phyloP scores from a whole-genome alignment of 2,888 invertebrate species.

The Thera britannica region DNA sequence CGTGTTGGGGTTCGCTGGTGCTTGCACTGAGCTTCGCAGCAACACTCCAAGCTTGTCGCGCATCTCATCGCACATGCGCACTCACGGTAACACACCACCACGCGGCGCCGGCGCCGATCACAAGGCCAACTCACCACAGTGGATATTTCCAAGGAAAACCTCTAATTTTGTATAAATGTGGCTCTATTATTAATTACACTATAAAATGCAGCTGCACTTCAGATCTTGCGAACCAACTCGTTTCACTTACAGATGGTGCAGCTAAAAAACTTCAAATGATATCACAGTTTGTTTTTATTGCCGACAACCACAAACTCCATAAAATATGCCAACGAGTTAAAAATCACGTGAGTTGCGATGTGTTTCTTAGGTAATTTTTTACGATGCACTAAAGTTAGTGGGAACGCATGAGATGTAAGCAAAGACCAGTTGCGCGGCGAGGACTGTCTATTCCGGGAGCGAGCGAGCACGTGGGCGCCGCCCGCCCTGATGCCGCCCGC shows the following conservation, averaged over 20 bases:
- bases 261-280: conserved; percentile 12
- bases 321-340: conserved; percentile 20
- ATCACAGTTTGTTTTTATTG: conserved; percentile 23
- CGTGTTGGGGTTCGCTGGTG: conserved; percentile 58
- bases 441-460: conserved; percentile 80
- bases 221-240: neutral
- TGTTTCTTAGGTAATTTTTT: conserved; percentile 33
- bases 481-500: conserved; percentile 62
- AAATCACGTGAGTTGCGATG: conserved; percentile 35
- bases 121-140: conserved; percentile 23
- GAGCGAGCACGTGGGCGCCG: conserved; percentile 77
- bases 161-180: neutral
- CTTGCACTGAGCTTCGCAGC: conserved; percentile 68
- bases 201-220: neutral
- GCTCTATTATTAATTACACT: neutral
- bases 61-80: conserved; percentile 79
- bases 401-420: conserved; percentile 56
- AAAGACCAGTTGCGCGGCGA: conserved; percentile 64
- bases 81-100: conserved; percentile 42
- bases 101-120: conserved; percentile 38
- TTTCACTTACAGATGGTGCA: conserved; percentile 13
- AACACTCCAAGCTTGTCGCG: conserved; percentile 76
- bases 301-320: neutral
- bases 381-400: conserved; percentile 43
- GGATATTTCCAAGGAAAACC: conserved; percentile 3